phyloP scores from a whole-genome alignment of 2,797 vertebrate genomes.

The Enteromius radiatus region DNA sequence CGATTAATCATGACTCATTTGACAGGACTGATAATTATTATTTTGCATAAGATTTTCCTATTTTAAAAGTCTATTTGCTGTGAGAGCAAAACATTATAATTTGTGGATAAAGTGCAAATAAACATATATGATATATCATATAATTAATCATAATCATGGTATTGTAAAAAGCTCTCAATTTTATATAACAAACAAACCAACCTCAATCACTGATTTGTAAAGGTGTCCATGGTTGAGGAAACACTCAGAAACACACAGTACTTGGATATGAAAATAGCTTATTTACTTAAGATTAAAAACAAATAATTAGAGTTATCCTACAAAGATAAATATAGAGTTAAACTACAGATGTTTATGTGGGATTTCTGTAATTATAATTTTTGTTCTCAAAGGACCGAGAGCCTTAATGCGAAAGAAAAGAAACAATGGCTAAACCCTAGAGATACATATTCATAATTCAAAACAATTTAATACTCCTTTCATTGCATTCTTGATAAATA shows the following conservation, averaged over 20 bases:
- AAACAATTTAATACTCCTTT: conserved; percentile 15
- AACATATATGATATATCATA: not conserved
- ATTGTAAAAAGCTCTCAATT: not conserved
- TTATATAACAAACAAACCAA: no score
- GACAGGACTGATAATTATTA: not conserved
- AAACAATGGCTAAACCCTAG: conserved; percentile 24
- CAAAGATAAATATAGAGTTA: not conserved
- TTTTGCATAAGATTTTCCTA: not conserved
- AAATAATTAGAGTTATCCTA: not conserved
- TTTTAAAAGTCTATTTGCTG: not conserved
- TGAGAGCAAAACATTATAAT: no score
- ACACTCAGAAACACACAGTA: not conserved
- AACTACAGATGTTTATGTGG: conserved; percentile 7
- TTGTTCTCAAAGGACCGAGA: conserved; percentile 11
- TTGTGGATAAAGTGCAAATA: not conserved
- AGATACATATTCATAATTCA: conserved; percentile 33
- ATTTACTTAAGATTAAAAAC: not conserved
- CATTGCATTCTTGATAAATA: conserved; percentile 35
- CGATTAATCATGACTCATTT: no score
- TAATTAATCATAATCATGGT: not conserved
- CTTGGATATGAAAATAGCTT: not conserved
- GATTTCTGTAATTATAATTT: conserved; percentile 27
- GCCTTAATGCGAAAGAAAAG: conserved; percentile 5
- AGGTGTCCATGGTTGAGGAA: not conserved
- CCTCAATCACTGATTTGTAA: not conserved